Evolutionary conservation across 2,797 vertebrate genomes (phyloP), one percentile per base, ranked within the genome.

Genomic region (Acestrorhynchus altus): DNA sequence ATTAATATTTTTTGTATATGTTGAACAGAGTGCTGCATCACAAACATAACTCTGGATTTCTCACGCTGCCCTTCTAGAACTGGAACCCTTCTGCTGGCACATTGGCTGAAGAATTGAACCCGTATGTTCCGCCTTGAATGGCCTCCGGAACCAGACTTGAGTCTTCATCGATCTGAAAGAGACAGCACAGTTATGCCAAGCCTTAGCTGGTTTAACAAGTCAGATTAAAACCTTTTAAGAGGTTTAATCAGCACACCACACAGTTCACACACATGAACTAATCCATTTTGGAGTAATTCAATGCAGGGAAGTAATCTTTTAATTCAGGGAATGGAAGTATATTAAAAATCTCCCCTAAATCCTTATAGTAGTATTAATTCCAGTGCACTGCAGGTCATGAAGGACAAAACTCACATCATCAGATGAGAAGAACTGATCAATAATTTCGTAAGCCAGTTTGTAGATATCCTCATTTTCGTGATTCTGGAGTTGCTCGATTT

Each of bases 391-490:
- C 2, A 35, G 6, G 2, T 35, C 31, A 35, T 6, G 6, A 4
- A 40, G 67, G n/a, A 6, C 7, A 66, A 6, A 22, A 91, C 94
- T 93, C 92, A 96, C 96, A 91, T 96, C 98, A 89, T 99, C 98
- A 91, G 98, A 98, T 85, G 98, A 99, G 94, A 99, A 99, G 95
- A 97, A 99, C 88, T 99, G 98, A 91, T 99, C 98, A 84, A 99
- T 99, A 90, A 99, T 99, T 95, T 99, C 98, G 85, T 99, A 99
- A 67, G 98, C 98, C 95, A 99, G 92, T 94, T 99, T 99, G 95
- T 99, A 99, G 94, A 99, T 99, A 92, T 99, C 98, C 93, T 99
- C 98, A 86, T 99, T 99, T 95, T 99, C 98, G 81, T 99, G 98
- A 87, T 98, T 98, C 90, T 99, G 98, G 86, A 99, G 94, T 80